Conservation (phyloP, 2,888 invertebrate species). For the Drosophila testacea region DNA sequence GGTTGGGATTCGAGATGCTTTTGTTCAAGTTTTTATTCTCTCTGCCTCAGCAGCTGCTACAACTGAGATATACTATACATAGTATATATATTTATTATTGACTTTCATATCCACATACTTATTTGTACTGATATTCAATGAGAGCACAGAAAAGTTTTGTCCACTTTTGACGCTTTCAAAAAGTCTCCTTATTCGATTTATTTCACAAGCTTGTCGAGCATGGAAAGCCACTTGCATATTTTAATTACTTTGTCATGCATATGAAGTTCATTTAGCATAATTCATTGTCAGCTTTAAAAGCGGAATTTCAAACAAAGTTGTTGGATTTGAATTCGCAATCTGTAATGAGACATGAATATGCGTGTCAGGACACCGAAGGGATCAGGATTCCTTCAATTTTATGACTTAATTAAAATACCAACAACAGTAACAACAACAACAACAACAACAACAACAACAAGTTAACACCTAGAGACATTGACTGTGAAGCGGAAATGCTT, state of each 20-base stretch:
- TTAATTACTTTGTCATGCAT: slow-evolving; percentile 31
- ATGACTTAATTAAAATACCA: slow-evolving; percentile 53
- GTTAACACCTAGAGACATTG: slow-evolving; percentile 30
- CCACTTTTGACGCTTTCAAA: slow-evolving; percentile 8
- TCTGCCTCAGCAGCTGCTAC: slow-evolving; percentile 22
- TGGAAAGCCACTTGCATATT: slow-evolving; percentile 40
- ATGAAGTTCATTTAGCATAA: slow-evolving; percentile 33
- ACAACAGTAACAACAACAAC: neutral
- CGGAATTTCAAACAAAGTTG: neutral
- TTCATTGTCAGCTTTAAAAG: slow-evolving; percentile 43
- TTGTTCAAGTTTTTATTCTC: slow-evolving; percentile 24
- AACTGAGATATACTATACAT: neutral
- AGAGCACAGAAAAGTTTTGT: slow-evolving; percentile 16
- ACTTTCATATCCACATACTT: neutral
- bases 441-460: slow-evolving; percentile 6
- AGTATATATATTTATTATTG: slow-evolving; percentile 7
- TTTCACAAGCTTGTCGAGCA: slow-evolving; percentile 6
- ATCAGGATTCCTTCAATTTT: slow-evolving; percentile 23
- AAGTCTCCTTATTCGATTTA: neutral
- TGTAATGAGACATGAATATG: slow-evolving; percentile 67
- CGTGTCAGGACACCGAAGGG: slow-evolving; percentile 40
- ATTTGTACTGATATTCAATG: neutral
- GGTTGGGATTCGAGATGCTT: slow-evolving; percentile 20
- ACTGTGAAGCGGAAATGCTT: slow-evolving; percentile 28
- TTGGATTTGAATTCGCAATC: slow-evolving; percentile 12